Evolutionary conservation across 92 coral and sea anemone species (phyloP).

Genomic region (Porites rus): DNA sequence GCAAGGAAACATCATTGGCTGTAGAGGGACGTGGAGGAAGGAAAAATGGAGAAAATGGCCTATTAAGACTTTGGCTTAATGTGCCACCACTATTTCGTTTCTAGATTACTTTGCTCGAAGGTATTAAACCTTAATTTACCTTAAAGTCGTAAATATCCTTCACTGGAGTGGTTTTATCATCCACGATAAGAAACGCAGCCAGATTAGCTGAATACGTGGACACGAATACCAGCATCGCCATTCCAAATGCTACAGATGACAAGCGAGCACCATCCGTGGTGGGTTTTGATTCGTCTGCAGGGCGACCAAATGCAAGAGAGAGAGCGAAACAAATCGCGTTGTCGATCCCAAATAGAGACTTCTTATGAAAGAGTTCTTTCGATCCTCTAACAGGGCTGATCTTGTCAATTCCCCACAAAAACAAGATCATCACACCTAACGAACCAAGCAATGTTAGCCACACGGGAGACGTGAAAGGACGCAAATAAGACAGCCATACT

Average conservation of each 20-base stretch:
- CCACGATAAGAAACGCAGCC: constrained; percentile 84
- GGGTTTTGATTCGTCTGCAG: constrained; percentile 82
- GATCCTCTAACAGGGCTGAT: constrained; percentile 58
- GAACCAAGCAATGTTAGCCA: constrained; percentile 83
- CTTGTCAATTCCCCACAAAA: constrained; percentile 77
- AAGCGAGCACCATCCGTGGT: constrained; percentile 78
- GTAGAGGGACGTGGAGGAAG: no score
- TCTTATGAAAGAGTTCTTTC: constrained; percentile 21
- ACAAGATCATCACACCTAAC: constrained; percentile 74
- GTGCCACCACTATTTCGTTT: no score
- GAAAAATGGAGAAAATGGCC: no score
- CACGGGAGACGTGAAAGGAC: constrained; percentile 81
- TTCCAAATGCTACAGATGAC: constrained; percentile 82
- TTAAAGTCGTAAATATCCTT: constrained; percentile 80
- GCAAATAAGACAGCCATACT: constrained; percentile 80
- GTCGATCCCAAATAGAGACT: constrained; percentile 68
- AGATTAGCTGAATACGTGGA: constrained; percentile 89
- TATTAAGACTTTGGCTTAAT: no score
- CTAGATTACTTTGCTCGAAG: background rate
- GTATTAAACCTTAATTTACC: constrained; percentile 37
- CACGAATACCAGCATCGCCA: constrained; percentile 87
- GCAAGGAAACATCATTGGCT: no score
- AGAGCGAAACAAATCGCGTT: constrained; percentile 81
- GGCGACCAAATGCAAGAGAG: constrained; percentile 85
- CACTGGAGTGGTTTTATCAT: constrained; percentile 77